These are phyloP conservation scores for Macrotus californicus DNA, from an alignment of 2,113 vertebrate species.

Conservation along the genomic window DNA sequence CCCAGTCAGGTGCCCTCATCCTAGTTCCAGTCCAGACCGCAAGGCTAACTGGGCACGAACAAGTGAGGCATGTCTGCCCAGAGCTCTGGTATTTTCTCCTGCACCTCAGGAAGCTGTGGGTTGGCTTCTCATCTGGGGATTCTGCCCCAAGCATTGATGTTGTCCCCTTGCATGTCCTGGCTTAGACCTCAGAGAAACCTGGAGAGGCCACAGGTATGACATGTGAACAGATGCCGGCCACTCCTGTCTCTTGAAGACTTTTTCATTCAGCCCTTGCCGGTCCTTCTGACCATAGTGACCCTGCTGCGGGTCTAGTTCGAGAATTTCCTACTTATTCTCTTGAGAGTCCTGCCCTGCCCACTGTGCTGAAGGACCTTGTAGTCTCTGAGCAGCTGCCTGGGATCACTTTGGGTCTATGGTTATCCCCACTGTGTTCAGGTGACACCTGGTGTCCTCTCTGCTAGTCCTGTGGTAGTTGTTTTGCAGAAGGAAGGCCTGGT, in stretches of 20 bases:
- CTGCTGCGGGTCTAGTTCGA: neutral
- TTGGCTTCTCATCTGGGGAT: neutral
- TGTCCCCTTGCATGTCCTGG: neutral
- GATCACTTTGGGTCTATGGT: neutral
- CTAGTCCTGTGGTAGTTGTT: neutral
- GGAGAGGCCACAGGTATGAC: neutral
- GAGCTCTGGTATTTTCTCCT: neutral
- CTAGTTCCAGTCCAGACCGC: neutral
- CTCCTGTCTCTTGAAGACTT: neutral
- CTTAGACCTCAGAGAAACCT: neutral
- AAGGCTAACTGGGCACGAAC: neutral
- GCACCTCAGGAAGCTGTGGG: neutral
- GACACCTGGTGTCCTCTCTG: neutral
- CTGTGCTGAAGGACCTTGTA: neutral
- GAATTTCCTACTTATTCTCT: neutral
- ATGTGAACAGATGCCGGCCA: neutral
- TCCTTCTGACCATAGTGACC: neutral
- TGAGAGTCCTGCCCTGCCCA: neutral
- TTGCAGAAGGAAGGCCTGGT: neutral
- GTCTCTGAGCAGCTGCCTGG: neutral
- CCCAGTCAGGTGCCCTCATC: neutral
- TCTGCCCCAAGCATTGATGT: neutral
- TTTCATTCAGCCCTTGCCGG: neutral
- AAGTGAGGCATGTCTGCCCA: neutral
- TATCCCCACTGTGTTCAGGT: neutral